These are phyloP conservation scores for Sinocyclocheilus grahami DNA, from an alignment of 2,113 vertebrate species.

Conservation along the genomic window DNA sequence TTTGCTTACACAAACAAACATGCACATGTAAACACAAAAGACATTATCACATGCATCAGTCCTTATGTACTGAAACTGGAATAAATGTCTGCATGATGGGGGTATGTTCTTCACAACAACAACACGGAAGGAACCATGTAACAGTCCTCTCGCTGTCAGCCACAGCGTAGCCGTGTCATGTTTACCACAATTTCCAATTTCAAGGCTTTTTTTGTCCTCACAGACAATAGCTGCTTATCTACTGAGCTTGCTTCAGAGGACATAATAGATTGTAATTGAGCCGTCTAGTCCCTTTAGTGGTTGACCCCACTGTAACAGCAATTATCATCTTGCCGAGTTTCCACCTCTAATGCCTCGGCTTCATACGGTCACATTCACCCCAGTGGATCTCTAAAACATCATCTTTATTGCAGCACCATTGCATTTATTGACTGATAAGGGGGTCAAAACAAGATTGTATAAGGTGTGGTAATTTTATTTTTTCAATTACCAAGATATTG, in stretches of 20 bases:
- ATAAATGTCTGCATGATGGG: not conserved
- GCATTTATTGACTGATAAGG: slow-evolving; percentile 22
- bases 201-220: slow-evolving; percentile 12
- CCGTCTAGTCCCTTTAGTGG: slow-evolving; percentile 41
- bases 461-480: slow-evolving; percentile 22
- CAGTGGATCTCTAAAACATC: slow-evolving; percentile 13
- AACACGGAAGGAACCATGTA: not conserved
- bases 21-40: slow-evolving; percentile 13
- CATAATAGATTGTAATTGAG: slow-evolving; percentile 55
- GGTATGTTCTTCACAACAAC: not conserved
- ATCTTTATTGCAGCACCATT: slow-evolving; percentile 24
- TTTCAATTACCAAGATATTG: slow-evolving; percentile 43
- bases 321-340: slow-evolving; percentile 49
- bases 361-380: slow-evolving; percentile 11
- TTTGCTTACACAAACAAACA: slow-evolving; percentile 10
- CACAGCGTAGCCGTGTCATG: slow-evolving; percentile 9
- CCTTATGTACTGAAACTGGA: not conserved
- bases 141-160: slow-evolving; percentile 1
- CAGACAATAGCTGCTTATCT: slow-evolving; percentile 32
- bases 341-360: slow-evolving; percentile 41
- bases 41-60: not conserved
- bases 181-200: slow-evolving; percentile 35
- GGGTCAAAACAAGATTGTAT: not conserved
- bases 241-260: slow-evolving; percentile 7
- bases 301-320: slow-evolving; percentile 54